Conservation (phyloP, 2,797 vertebrate species). For the Aphelocoma californica region DNA sequence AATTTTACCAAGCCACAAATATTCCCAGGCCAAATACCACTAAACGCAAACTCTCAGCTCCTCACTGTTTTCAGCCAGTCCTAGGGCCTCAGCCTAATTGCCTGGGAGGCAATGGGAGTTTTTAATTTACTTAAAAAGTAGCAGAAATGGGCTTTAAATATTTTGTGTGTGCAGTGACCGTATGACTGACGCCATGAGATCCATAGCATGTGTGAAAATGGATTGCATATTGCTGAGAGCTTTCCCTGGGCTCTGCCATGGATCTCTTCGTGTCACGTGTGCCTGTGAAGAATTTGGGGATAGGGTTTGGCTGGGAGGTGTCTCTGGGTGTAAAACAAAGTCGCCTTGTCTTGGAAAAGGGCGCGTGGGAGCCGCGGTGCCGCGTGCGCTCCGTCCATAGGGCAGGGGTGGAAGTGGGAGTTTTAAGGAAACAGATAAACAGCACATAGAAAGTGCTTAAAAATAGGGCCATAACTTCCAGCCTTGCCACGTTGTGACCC, state of each 20-base stretch:
- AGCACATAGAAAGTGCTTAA: background rate
- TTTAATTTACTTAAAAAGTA: conserved; percentile 37
- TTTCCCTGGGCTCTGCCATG: background rate
- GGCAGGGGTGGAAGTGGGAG: conserved; percentile 53
- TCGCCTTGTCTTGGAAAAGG: conserved; percentile 35
- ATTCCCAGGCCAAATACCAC: conserved; percentile 18
- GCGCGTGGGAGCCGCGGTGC: conserved; percentile 50
- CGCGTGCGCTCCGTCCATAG: background rate
- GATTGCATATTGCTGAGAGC: background rate
- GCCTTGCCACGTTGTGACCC: background rate
- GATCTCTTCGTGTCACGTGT: background rate
- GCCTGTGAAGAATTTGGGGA: conserved; percentile 7
- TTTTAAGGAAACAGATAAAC: conserved; percentile 63
- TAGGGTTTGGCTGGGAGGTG: background rate
- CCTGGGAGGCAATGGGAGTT: conserved; percentile 3
- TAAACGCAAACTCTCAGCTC: background rate
- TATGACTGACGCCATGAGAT: background rate
- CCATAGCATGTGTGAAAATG: conserved; percentile 12
- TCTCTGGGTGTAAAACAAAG: conserved; percentile 24
- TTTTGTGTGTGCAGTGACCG: background rate
- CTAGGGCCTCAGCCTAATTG: conserved; percentile 13
- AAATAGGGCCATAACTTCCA: background rate
- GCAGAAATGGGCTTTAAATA: background rate
- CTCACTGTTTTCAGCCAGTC: background rate
- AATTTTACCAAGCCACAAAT: conserved; percentile 42